Evolutionary conservation across 2,888 invertebrate species (phyloP).

Genomic region (Scaptodrosophila latifasciaeformis): DNA sequence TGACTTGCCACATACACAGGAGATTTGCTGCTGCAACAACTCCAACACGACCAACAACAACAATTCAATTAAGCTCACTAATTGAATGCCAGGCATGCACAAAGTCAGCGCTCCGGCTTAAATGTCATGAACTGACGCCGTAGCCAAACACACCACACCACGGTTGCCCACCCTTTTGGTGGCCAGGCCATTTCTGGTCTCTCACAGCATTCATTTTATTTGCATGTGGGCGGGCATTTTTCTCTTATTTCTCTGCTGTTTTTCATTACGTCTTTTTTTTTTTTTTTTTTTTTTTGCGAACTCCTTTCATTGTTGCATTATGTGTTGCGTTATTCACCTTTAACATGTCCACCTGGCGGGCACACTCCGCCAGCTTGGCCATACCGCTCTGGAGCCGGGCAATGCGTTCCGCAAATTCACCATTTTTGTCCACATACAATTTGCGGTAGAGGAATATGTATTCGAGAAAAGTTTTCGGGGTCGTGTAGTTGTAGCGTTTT

Average conservation of each 20-base stretch:
- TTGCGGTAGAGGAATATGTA: slow-evolving; percentile 91
- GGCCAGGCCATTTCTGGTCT: too few relatives aligned
- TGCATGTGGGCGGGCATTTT: slow-evolving; percentile 8
- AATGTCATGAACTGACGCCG: not conserved
- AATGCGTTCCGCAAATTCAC: slow-evolving; percentile 85
- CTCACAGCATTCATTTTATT: slow-evolving; percentile 18
- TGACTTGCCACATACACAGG: slow-evolving; percentile 34
- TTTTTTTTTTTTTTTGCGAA: not conserved
- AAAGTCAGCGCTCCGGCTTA: slow-evolving; percentile 1
- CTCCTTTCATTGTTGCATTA: not conserved
- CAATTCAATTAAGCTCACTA: slow-evolving; percentile 70
- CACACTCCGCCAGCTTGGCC: slow-evolving; percentile 90
- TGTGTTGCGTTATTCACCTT: slow-evolving; percentile 79
- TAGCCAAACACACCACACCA: too few relatives aligned
- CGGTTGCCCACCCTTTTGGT: too few relatives aligned
- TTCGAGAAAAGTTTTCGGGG: slow-evolving; percentile 97
- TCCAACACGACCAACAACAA: slow-evolving; percentile 39
- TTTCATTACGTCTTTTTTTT: not conserved
- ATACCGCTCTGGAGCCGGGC: slow-evolving; percentile 90
- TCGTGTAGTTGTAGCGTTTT: slow-evolving; percentile 95
- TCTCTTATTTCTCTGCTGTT: not conserved
- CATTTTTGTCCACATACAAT: slow-evolving; percentile 81
- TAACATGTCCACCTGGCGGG: slow-evolving; percentile 89
- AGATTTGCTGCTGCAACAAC: slow-evolving; percentile 55
- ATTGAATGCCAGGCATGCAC: slow-evolving; percentile 55